A percentile compares a stretch with the other conserved stretches of the same genome.
Conservation (phyloP, 2,797 vertebrate species). For the Pipistrellus nathusii region DNA sequence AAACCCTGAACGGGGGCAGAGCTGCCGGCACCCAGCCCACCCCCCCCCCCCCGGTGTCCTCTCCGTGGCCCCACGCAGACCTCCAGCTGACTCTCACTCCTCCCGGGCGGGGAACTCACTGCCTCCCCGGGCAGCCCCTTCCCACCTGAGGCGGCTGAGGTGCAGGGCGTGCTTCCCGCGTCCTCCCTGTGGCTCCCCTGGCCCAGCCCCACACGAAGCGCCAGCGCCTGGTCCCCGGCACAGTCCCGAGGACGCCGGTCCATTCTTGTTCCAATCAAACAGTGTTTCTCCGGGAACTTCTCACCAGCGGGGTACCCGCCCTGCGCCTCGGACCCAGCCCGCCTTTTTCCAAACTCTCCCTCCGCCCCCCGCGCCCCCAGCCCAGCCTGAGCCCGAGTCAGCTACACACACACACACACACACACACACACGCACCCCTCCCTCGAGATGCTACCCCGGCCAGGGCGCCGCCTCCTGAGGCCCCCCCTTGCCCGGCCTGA, state of each 20-base stretch:
- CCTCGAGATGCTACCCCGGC: no score
- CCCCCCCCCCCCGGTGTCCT: neutral
- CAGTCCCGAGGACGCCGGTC: neutral
- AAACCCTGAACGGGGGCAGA: neutral
- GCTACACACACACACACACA: no score
- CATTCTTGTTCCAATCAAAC: neutral
- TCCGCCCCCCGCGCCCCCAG: fast-evolving
- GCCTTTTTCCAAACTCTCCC: neutral
- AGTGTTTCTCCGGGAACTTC: neutral
- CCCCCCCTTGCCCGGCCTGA: no score
- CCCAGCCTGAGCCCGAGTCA: neutral
- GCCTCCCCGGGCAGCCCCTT: neutral
- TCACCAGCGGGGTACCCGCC: neutral
- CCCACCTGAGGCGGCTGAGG: neutral
- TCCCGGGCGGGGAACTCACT: neutral
- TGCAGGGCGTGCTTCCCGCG: no score
- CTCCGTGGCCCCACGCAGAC: neutral
- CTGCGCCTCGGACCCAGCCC: neutral
- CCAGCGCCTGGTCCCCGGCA: neutral
- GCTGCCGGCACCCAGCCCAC: neutral
- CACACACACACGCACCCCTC: no score
- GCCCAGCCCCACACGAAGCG: neutral
- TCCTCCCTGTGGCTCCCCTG: neutral
- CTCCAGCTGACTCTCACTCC: neutral
- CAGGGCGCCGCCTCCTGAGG: neutral